Evolutionary conservation across 2,888 invertebrate species (phyloP), one percentile per base, ranked within the genome.

Genomic region (Falcaria lacertinaria): DNA sequence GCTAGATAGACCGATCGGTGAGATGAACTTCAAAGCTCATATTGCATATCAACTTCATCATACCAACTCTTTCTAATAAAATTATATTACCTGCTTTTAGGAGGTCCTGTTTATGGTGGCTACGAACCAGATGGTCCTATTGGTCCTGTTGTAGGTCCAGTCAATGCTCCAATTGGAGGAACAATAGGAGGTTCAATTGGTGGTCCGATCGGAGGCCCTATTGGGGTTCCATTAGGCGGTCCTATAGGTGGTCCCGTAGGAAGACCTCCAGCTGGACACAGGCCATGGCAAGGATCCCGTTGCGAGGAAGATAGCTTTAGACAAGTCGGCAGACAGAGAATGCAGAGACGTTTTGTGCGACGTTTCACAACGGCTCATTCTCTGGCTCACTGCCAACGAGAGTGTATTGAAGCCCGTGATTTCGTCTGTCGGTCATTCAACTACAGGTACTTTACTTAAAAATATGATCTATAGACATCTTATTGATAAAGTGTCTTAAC

Each of bases 361-460:
- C 91, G 95, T 42, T 93, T 93, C 51, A 91, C 94, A 15, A 93
- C 93, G 5, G 94, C 94, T 1, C 92, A 94, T 22, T 93, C 94
- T 0, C 78, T 97, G 64, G 91, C 92, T 0, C 94, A 95, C 50
- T 97, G 97, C 76, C 95, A 97, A 80, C 90, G 95, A 47, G 96
- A 96, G 70, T 97, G 97, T 74, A 91, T 93, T 34, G 95, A 96
- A 64, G 93, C 93, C 22, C 91, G 94, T 58, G 96, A 96, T 68
- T 97, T 97, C 72, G 91, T 94, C 44, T 97, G 97, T 68, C 91
- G 95, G 71, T 94, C 96, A 28, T 97, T 97, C 80, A 97, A 96
- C 84, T 97, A 92, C 82, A 93, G 94, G 93, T 94, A 82, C 52
- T 46, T 50, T 49, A 47, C 45, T 41, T 38, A 36, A 28, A 44